phyloP scores from a whole-genome alignment of 2,888 invertebrate species.

The Thera britannica region DNA sequence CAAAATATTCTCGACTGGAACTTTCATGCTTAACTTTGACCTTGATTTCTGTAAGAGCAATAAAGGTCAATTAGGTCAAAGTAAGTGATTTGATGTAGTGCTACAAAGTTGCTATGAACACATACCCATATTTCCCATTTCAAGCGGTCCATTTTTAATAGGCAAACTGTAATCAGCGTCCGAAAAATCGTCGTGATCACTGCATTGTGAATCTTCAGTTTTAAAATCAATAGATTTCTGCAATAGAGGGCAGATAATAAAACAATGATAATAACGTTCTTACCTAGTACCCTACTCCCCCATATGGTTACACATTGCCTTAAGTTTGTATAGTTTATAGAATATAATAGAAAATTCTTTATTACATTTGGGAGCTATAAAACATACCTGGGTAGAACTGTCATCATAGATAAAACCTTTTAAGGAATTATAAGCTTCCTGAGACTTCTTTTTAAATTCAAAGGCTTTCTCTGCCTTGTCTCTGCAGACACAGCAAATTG shows the following conservation, averaged over 20 bases:
- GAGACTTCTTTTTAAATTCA: conserved; percentile 69
- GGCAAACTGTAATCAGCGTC: conserved; percentile 57
- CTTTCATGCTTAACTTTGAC: conserved; percentile 37
- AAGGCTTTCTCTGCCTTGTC: conserved; percentile 69
- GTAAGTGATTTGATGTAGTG: no score
- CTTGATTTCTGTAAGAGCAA: conserved; percentile 40
- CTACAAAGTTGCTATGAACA: not conserved
- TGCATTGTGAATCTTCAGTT: conserved; percentile 53
- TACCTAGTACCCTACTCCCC: no score
- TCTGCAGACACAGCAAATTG: conserved; percentile 69
- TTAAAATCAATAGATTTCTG: conserved; percentile 53
- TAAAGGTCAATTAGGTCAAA: not conserved
- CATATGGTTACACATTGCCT: no score
- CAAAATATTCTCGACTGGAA: conserved; percentile 29
- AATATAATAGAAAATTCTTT: no score
- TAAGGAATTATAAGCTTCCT: conserved; percentile 64
- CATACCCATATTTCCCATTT: conserved; percentile 27
- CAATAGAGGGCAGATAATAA: not conserved
- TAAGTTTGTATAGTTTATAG: no score
- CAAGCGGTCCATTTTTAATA: conserved; percentile 47
- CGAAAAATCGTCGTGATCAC: conserved; percentile 57
- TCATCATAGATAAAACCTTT: conserved; percentile 48
- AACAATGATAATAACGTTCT: no score
- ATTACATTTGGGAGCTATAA: not conserved
- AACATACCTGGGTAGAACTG: conserved; percentile 17